Base-by-base conservation (phyloP, 2,888 invertebrate genomes). In the Automeris io region DNA sequence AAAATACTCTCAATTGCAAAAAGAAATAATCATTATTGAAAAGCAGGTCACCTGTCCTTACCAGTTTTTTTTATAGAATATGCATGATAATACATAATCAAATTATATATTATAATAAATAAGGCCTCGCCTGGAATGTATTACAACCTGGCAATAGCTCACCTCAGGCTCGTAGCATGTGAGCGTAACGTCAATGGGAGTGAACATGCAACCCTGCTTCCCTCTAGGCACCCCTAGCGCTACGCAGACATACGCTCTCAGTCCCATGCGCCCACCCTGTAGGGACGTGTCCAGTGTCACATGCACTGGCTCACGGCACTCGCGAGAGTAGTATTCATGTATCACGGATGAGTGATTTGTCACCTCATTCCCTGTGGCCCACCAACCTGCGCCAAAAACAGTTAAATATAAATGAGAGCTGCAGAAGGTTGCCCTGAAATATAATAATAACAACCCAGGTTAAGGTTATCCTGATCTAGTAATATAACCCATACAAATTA, bases 331-430 rank as follows among this genome's bases (percentile, higher is more conserved):
- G 83, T 98, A 98, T 73, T 98, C 98, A 67, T 98, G 98, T 70
- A 98, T 98, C 38, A 98, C 95, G 0, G 97, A 95, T 37, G 98
- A 98, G 82, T 98, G 98, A 68, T 96, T 97, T 0, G 98, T 97
- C 26, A 99, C 97, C 79, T 99, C 98, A 55, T 95, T 93, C 37
- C 98, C 98, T 0, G 99, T 99, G 1, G 98, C 98, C 94, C 94
- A 99, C 99, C 99, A 99, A 16, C 99, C 89, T 89, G 55, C 23
- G 7, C 12, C 9, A 6, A 37, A 16, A 11, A 31, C 8, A 18
- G n/a, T n/a, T 18, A 33, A 21, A 11, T 19, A 11, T 11, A 33
- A 18, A n/a, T 11, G 18, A 7, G 6, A 9, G 32, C 32, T 13
- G 9, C 3, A 19, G 3, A 19, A n/a, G n/a, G 9, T 22, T 9